Evolutionary conservation across 2,797 vertebrate genomes (phyloP), one percentile per base, ranked within the genome.

Genomic region (Macroramphosus scolopax): DNA sequence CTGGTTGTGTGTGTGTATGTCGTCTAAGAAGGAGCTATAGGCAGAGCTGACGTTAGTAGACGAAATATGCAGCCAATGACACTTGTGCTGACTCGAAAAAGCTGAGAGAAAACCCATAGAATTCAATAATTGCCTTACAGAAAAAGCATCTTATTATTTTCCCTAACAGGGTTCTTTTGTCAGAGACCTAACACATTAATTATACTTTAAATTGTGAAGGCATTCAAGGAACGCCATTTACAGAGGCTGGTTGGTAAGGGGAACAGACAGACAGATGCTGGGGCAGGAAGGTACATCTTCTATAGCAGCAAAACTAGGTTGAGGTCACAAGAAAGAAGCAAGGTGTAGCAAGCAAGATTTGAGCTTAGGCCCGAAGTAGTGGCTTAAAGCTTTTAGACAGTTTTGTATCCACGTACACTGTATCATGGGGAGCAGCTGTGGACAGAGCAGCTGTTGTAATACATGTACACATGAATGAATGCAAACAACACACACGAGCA

Each of bases 371-470:
- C n/a, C n/a, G n/a, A n/a, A 44, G 39, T 29, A 13, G 16, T 29
- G 32, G 47, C 44, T 37, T 49, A 8, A 55, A 49, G 53, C 41
- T 53, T 33, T 13, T 29, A 25, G 30, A 61, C 30, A 59, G 35
- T 39, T 44, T 51, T 43, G 17, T 40, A 58, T 29, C 32, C 35
- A 57, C 40, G 52, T 32, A 64, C 40, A 63, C 56, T 4, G 20
- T 56, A 44, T 62, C 11, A 65, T 57, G 37, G 53, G 56, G 64
- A 42, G 71, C 83, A 85, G 84, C 79, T 85, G 85, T 78, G 65
- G 53, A 39, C 51, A 64, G 67, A 68, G 76, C 83, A 87, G 81
- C 81, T 86, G 82, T 48, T 70, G 55, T 62, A 31, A 63, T 65
- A 37, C 33, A 69, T 55, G 57, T 43, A 11, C 43, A 70, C 66